Base-by-base conservation (phyloP, 2,797 vertebrate species). In the Chiloscyllium punctatum region DNA sequence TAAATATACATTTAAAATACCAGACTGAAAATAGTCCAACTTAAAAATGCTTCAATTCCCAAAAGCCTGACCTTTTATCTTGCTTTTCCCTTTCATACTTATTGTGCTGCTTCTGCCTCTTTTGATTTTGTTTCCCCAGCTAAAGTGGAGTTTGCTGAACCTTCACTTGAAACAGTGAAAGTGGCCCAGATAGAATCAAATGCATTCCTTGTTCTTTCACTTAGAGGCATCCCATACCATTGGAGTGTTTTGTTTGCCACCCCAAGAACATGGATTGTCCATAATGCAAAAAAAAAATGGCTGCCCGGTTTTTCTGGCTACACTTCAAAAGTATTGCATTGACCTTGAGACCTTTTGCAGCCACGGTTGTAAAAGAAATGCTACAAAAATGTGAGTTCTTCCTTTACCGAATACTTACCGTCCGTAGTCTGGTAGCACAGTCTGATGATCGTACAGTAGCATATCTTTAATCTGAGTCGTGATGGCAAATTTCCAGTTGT, bases 401-500 rank as follows among this genome's bases (percentile, higher is more conserved):
- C 25, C 74, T 42, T 25, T 68, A 33, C 91, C 7, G 25, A 77
- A 48, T 48, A 42, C 97, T 97, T 96, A 98, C 98, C 98, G 97
- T 18, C 97, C 97, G 0, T 99, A 99, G 96, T 98, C 98, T 0
- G 98, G 98, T 96, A 99, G 97, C 95, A 99, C 98, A 0, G 97
- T 98, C 96, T 96, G 98, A 97, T 98, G 98, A 97, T 99, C 98
- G 0, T 98, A 98, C 0, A 98, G 97, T 30, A 99, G 98, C 94
- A 99, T 97, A 96, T 98, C 98, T 96, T 98, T 97, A 94, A 99
- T 97, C 96, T 99, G 98, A 1, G 98, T 98, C 96, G 98, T 97
- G 96, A 99, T 99, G 97, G 98, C 98, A 48, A 98, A 99, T 95
- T 98, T 98, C 98, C 98, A 99, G 97, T 98, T 99, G 96, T 98